phyloP scores from a whole-genome alignment of 2,113 vertebrate species.

The Phrynosoma blainvillii region DNA sequence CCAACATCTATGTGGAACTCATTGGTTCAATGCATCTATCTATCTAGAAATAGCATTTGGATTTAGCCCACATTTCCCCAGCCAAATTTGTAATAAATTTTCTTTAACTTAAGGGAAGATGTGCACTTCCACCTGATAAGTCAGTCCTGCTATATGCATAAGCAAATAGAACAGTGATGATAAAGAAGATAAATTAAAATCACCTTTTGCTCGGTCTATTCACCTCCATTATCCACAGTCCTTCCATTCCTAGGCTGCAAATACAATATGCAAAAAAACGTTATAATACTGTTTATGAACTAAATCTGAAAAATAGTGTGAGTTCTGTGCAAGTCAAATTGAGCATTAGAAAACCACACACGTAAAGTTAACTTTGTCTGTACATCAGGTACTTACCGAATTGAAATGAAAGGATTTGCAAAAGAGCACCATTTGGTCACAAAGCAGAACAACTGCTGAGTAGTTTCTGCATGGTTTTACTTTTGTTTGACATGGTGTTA shows the following conservation, averaged over 20 bases:
- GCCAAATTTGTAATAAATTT: neutral
- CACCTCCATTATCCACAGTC: conserved; percentile 58
- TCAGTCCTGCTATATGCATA: neutral
- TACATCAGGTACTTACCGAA: neutral
- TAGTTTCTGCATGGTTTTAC: neutral
- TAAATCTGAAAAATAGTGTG: neutral
- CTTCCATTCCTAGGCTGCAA: conserved; percentile 81
- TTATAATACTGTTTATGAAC: neutral
- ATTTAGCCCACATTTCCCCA: neutral
- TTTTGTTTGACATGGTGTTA: neutral
- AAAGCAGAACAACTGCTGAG: neutral
- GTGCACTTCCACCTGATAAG: neutral
- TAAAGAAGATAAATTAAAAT: conserved; percentile 18
- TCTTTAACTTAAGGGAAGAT: neutral
- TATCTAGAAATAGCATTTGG: too few species aligned
- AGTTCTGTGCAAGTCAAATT: neutral
- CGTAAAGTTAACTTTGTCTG: neutral
- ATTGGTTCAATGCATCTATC: too few species aligned
- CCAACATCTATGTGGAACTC: too few species aligned
- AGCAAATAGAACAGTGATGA: neutral
- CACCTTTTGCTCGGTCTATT: conserved; percentile 54
- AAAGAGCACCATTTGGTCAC: neutral
- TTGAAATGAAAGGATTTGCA: neutral
- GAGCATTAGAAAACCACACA: neutral
- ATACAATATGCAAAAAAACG: conserved; percentile 25